Conservation (phyloP, 1,140 invertebrate species). For the Drosophila persimilis region DNA sequence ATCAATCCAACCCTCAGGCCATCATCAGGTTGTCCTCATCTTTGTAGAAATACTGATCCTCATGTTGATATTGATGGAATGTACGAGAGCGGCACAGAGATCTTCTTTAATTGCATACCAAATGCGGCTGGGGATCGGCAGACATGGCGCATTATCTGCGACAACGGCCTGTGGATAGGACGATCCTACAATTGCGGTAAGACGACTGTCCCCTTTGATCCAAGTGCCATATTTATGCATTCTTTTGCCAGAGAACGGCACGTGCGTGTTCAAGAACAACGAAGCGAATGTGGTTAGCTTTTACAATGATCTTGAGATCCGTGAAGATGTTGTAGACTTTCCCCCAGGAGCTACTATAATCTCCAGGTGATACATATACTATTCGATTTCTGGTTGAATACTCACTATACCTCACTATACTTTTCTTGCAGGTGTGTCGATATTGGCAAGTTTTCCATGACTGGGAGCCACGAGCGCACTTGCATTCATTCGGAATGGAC, state of each 20-base stretch:
- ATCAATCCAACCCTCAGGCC: neutral
- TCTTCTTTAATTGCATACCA: conserved; percentile 91
- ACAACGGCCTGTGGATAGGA: conserved; percentile 92
- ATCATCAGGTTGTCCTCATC: neutral
- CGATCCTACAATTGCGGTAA: conserved; percentile 89
- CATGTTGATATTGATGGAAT: conserved; percentile 82
- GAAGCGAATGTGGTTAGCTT: conserved; percentile 92
- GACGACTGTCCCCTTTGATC: conserved; percentile 27
- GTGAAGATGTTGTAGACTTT: conserved; percentile 90
- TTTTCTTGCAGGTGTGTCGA: conserved; percentile 87
- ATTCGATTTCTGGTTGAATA: neutral
- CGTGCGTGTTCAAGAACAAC: conserved; percentile 89
- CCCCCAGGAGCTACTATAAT: conserved; percentile 88
- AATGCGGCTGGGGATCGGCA: conserved; percentile 90
- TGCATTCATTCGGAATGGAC: conserved; percentile 92
- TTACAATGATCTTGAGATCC: conserved; percentile 89
- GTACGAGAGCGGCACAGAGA: conserved; percentile 91
- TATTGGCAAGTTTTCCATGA: conserved; percentile 89
- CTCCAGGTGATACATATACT: conserved; percentile 84
- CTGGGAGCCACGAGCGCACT: conserved; percentile 86
- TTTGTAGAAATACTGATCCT: conserved; percentile 60
- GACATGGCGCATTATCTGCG: conserved; percentile 92
- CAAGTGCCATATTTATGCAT: neutral
- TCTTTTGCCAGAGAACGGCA: conserved; percentile 85
- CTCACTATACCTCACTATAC: conserved; percentile 9